Conservation (phyloP, 1,140 invertebrate species). For the Bradynema listronoti region DNA sequence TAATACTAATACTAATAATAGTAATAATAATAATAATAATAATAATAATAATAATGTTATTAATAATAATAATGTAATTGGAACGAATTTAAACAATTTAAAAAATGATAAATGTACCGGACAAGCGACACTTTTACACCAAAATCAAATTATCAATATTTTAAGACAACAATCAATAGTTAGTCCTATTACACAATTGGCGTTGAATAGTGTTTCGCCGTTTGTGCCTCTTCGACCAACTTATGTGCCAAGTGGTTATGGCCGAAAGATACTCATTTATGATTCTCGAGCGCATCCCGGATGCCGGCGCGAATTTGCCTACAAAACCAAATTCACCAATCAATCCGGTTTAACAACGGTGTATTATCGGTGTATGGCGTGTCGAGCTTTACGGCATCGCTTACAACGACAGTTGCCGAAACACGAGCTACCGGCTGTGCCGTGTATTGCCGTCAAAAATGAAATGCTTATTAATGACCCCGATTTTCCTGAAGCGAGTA, state of each 20-base stretch:
- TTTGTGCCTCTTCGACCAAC: slow-evolving; percentile 31
- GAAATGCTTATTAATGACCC: slow-evolving; percentile 47
- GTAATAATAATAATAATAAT: too few species aligned
- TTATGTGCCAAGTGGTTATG: slow-evolving; percentile 44
- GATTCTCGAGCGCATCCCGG: slow-evolving; percentile 45
- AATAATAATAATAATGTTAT: too few species aligned
- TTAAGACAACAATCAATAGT: too few species aligned
- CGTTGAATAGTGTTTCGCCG: slow-evolving; percentile 8
- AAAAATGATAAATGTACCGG: too few species aligned
- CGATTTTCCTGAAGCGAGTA: slow-evolving; percentile 42
- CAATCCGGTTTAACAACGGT: slow-evolving; percentile 44
- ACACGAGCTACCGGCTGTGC: slow-evolving; percentile 42
- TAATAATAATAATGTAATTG: too few species aligned
- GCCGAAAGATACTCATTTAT: slow-evolving; percentile 51
- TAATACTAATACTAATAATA: too few species aligned
- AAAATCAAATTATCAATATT: too few species aligned
- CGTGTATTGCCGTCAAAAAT: slow-evolving; percentile 45
- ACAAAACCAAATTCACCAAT: slow-evolving; percentile 46
- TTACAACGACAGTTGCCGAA: slow-evolving; percentile 40
- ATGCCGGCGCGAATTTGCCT: slow-evolving; percentile 45
- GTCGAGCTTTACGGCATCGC: slow-evolving; percentile 39
- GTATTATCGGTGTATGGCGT: slow-evolving; percentile 49
- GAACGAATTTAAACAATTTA: too few species aligned
- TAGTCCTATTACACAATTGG: not conserved
- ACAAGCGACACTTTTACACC: too few species aligned